Evolutionary conservation across 2,113 vertebrate genomes (phyloP), one percentile per base, ranked within the genome.

Genomic region (Cynopterus brachyotis): DNA sequence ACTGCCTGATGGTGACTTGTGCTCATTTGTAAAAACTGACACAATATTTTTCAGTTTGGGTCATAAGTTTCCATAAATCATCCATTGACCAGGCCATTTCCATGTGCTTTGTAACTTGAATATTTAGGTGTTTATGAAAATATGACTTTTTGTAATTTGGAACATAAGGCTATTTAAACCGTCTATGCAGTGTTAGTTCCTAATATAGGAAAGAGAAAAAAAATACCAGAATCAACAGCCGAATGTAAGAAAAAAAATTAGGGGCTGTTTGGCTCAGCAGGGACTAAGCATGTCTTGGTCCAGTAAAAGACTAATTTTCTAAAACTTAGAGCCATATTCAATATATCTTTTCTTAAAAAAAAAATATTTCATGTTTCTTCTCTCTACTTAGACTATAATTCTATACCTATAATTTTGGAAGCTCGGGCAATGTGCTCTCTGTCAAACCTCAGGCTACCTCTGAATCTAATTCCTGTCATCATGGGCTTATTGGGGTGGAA

Each of bases 111-210:
- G 19, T 59, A 91, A 70, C 50, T 82, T 91, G 62, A 95, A 35
- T 75, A 83, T 40, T 89, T 80, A 82, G 28, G 40, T 11, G 30
- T 92, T 73, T 90, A 89, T n/a, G 73, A 92, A 95, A 94, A 79
- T 45, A 72, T 37, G 40, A 95, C 40, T 59, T 95, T 92, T 76
- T 79, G 22, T 60, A 57, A 40, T 12, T 93, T 17, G 57, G 73
- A 89, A 53, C 17, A 15, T 26, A 73, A 89, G 19, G 5, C 15
- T 90, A 42, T 59, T 70, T 70, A 91, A 72, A 60, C 24, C 30
- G 92, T 24, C 10, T 37, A 20, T 40, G 7, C 35, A 79, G 32
- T 70, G 28, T 11, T 92, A 50, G 20, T 62, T 90, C 20, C 20
- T 53, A 67, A 95, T 85, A 22, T 45, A 45, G 30, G 20, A 72